Percentiles rank a stretch among this genome's conserved stretches.
phyloP scores from a whole-genome alignment of 1,140 invertebrate species.

The Prorops nasuta region DNA sequence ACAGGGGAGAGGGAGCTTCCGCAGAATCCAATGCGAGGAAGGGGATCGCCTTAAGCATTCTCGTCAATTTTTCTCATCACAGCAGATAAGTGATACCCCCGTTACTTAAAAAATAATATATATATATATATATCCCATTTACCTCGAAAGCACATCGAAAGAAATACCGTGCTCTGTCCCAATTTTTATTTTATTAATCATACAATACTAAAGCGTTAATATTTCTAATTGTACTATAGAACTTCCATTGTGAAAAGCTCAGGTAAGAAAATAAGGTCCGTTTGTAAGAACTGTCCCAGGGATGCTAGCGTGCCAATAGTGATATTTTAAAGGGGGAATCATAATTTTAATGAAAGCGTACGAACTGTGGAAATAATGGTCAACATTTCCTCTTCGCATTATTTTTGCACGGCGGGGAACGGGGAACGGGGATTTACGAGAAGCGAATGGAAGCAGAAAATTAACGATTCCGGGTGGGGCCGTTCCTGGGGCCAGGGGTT shows the following conservation, averaged over 20 bases:
- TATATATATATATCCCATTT: no score
- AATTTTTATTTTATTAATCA: no score
- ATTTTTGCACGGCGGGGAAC: conserved; percentile 45
- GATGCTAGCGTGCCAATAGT: no score
- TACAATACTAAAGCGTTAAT: no score
- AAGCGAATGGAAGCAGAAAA: conserved; percentile 59
- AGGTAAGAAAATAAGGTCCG: no score
- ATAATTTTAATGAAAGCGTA: conserved; percentile 43
- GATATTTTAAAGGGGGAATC: no score
- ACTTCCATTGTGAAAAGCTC: no score
- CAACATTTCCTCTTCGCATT: conserved; percentile 56
- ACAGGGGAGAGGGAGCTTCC: conserved; percentile 19
- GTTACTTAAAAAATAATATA: no score
- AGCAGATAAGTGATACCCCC: neutral
- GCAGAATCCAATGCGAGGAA: conserved; percentile 23
- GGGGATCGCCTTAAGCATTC: conserved; percentile 4
- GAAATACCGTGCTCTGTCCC: no score
- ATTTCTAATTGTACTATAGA: no score
- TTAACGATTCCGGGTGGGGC: conserved; percentile 50
- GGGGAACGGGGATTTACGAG: conserved; percentile 49
- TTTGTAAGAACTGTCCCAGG: no score
- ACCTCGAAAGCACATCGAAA: no score
- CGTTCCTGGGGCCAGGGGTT: conserved; percentile 15
- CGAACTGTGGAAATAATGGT: conserved; percentile 50
- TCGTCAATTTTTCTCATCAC: neutral